Conservation (phyloP, 2,797 vertebrate species). For the Podarcis lilfordi region DNA sequence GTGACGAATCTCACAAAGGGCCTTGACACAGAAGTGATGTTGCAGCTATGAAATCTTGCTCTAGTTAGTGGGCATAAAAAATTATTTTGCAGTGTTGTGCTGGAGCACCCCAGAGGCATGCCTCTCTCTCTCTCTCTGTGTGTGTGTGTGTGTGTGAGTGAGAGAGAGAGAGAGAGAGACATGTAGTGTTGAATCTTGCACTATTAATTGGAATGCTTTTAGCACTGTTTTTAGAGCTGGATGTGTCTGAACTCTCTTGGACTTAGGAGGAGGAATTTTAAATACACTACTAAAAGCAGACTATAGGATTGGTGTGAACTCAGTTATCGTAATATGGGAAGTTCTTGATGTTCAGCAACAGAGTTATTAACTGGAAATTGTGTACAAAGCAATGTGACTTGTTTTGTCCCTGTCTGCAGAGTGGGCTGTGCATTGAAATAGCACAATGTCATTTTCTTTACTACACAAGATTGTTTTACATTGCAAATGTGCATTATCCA, state of each 20-base stretch:
- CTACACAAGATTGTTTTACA: slow-evolving; percentile 1
- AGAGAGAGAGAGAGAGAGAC: no score
- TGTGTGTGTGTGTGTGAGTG: no score
- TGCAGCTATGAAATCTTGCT: background rate
- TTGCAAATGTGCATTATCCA: background rate
- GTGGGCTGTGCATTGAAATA: background rate
- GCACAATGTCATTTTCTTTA: background rate
- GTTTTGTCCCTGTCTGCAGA: background rate
- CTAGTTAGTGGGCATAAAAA: background rate
- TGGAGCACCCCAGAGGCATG: background rate
- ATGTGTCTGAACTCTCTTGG: background rate
- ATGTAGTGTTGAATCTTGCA: background rate
- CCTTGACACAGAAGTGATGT: background rate
- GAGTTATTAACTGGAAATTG: background rate
- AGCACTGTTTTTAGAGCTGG: background rate
- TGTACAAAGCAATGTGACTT: background rate
- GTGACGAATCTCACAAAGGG: background rate
- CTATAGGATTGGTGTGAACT: background rate
- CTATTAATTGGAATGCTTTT: slow-evolving; percentile 23
- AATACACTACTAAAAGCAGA: background rate
- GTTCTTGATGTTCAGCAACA: background rate
- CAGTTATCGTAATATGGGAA: background rate
- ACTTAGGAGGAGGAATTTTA: background rate
- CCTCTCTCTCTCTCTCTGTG: no score
- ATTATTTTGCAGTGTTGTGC: background rate